Base-by-base conservation (phyloP, 2,888 invertebrate genomes). In the Perizoma flavofasciatum region DNA sequence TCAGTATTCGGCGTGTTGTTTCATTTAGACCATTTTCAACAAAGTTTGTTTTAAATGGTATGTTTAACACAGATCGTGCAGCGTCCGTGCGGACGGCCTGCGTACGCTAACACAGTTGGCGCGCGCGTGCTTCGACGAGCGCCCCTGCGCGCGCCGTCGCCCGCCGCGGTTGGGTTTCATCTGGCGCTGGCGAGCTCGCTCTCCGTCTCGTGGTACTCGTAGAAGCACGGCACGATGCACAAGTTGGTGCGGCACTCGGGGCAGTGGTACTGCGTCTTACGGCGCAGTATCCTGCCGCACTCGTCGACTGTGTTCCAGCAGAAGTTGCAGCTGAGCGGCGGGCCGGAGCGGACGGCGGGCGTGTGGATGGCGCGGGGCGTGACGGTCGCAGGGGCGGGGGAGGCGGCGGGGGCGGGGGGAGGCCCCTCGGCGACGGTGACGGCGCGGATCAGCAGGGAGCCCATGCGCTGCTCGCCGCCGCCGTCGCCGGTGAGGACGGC, bases 251-350 rank as follows among this genome's bases (percentile, higher is more conserved):
- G 96, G 83, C 97, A 97, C 83, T 97, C 97, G 0, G 97, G 97
- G 87, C 97, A 97, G 79, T 97, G 96, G 85, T 97, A 97, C 84
- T 97, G 97, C 1, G 97, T 97, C 89, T 97, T 97, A 61, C 97
- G 93, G 48, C 97, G 93, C 52, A 97, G 90, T 74, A 97, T 97
- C 67, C 97, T 92, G 41, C 96, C 96, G 85, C 96, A 95, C 48
- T 94, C 94, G 82, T 97, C 97, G 48, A 97, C 96, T 0, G 97
- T 97, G 82, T 97, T 97, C 97, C 97, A 97, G 87, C 97, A 97
- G 82, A 95, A 97, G 88, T 97, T 97, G 86, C 97, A 97, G 70
- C 97, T 96, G 65, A 97, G 88, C 4, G 97, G 97, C 5, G 97
- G 97, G 0, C 97, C 97, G 6, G 95, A 95, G 55, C 97, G 92